Percentiles rank a stretch among this genome's conserved stretches.
Evolutionary conservation across 2,888 invertebrate genomes (phyloP).

Genomic region (Nowickia ferox): DNA sequence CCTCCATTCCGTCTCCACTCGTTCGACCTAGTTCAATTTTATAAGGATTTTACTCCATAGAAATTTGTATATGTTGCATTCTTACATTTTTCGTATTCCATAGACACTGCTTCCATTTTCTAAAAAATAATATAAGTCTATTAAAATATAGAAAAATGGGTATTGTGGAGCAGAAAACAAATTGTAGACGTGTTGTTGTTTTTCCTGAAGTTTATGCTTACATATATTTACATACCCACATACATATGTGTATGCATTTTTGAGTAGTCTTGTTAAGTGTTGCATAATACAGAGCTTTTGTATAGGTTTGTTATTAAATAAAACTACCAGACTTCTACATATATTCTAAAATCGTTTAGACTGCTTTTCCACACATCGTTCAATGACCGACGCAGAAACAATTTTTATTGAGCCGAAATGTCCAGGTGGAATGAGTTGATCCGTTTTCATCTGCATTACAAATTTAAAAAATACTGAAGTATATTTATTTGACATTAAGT

Average conservation of each 20-base stretch:
- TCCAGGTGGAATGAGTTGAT: too few relatives aligned
- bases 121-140: slow-evolving; percentile 8
- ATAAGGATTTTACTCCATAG: background rate
- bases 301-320: background rate
- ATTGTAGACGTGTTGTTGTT: slow-evolving; percentile 17
- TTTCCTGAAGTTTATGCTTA: background rate
- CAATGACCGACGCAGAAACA: too few relatives aligned
- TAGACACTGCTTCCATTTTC: slow-evolving; percentile 5
- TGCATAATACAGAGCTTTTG: slow-evolving; percentile 2
- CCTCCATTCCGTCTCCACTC: slow-evolving; percentile 92
- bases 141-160: slow-evolving; percentile 6
- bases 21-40: slow-evolving; percentile 83
- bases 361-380: background rate
- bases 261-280: background rate
- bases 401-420: too few relatives aligned
- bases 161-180: slow-evolving; percentile 57
- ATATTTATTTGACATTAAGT: too few relatives aligned
- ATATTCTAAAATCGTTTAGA: background rate
- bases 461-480: too few relatives aligned
- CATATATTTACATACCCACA: background rate
- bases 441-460: too few relatives aligned
- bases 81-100: slow-evolving; percentile 66
- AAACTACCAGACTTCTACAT: background rate
- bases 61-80: background rate
- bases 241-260: background rate